Base-by-base conservation (phyloP, 2,113 vertebrate species). In the Motacilla alba region DNA sequence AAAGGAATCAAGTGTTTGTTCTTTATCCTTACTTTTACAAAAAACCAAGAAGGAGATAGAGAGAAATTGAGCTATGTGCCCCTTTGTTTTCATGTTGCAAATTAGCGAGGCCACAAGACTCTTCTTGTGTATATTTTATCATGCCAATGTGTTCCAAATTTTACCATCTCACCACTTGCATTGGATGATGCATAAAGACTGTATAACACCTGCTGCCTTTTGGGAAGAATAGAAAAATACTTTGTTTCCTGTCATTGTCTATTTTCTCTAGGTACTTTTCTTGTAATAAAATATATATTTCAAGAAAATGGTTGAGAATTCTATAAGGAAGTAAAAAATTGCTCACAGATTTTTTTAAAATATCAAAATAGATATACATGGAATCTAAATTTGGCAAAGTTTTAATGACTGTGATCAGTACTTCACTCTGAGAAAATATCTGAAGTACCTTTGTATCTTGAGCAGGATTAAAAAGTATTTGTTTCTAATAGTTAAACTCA, bases 171-270 rank as follows among this genome's bases (percentile, higher is more conserved):
- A 43, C 20, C 1, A 5, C 20, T 69, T 73, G 43, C 18, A 14
- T 22, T 68, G 59, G 10, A 62, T 81, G 22, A 28, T 21, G 5
- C 11, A 9, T 70, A 39, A 89, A 67, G 26, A 26, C 13, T 63
- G 5, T 47, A 0, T 58, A 31, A 44, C 2, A 35, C 3, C 3
- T 39, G 7, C 6, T 12, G 1, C 1, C 6, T 76, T 80, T 79
- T 31, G 49, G 39, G 23, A 72, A 55, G n/a, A 28, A 55, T 44
- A 55, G 27, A 46, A 75, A 72, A 94, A 59, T 53, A 13, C 17
- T 75, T 66, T n/a, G 20, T 63, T 68, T 83, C 6, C 9, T 89
- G 15, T 21, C 15, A 30, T 44, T 90, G 21, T 81, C n/a, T 43
- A 1, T 76, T 37, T 80, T 85, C 8, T 77, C 70, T 26, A 22